A percentile compares a stretch with the other conserved stretches of the same genome.
phyloP scores from a whole-genome alignment of 2,113 vertebrate genomes.

The Meleagris gallopavo region DNA sequence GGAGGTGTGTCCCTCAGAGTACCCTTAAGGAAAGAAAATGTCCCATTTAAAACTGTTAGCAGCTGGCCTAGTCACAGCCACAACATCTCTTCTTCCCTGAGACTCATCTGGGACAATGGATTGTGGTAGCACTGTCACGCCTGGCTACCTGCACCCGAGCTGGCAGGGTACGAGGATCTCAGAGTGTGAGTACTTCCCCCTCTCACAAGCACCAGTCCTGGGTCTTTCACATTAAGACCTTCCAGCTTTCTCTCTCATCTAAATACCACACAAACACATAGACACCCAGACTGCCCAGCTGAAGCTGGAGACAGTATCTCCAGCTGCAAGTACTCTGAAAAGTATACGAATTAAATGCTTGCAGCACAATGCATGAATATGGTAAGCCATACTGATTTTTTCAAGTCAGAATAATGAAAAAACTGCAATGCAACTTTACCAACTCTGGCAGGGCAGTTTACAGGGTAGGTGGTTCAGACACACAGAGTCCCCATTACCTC shows the following conservation, averaged over 20 bases:
- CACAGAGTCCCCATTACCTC: not conserved
- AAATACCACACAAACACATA: not conserved
- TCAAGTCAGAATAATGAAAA: not conserved
- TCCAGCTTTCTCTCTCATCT: not conserved
- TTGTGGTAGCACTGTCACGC: not conserved
- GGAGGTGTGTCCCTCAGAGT: not conserved
- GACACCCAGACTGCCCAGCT: not conserved
- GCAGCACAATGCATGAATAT: not conserved
- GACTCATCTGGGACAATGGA: not conserved
- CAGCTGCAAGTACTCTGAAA: not conserved
- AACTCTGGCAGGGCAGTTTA: not conserved
- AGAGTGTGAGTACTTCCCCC: not conserved
- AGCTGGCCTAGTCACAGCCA: not conserved
- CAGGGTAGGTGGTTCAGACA: not conserved
- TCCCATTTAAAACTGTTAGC: not conserved
- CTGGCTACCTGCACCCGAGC: not conserved
- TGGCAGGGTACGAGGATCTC: not conserved
- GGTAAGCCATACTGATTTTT: not conserved
- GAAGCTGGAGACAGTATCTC: not conserved
- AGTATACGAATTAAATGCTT: fast-evolving
- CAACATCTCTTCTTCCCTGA: not conserved
- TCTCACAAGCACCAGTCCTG: not conserved
- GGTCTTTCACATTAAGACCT: not conserved
- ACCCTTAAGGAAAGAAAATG: not conserved
- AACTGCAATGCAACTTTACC: not conserved